Conservation (phyloP, 2,113 vertebrate species). For the Upupa epops region DNA sequence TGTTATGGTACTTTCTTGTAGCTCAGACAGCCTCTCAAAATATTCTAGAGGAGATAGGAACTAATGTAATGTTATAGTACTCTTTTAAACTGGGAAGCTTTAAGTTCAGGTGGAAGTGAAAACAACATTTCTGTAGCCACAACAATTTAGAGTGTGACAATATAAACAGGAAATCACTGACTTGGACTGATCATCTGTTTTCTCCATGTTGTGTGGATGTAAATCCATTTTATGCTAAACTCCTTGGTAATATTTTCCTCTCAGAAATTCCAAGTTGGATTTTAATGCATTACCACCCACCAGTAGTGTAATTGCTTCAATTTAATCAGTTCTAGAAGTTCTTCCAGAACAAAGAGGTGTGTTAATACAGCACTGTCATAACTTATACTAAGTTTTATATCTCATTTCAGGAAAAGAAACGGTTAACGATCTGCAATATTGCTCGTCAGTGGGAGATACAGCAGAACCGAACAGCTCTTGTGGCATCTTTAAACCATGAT, state of each 20-base stretch:
- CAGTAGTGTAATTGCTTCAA: neutral
- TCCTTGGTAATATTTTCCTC: neutral
- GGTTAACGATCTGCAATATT: conserved; percentile 89
- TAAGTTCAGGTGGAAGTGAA: neutral
- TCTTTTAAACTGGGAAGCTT: neutral
- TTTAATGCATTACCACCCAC: neutral
- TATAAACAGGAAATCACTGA: neutral
- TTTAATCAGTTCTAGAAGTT: neutral
- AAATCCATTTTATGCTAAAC: neutral
- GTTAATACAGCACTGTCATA: neutral
- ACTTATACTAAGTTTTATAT: neutral
- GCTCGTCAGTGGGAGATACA: conserved; percentile 92
- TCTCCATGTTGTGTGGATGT: neutral
- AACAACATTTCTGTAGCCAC: neutral
- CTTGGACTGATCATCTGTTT: neutral
- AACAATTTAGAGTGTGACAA: neutral
- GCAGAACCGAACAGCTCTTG: conserved; percentile 64
- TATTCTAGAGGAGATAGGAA: neutral
- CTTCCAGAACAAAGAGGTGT: neutral
- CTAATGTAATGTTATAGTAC: neutral
- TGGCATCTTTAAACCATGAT: conserved; percentile 75
- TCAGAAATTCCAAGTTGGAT: neutral
- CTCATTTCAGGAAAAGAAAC: conserved; percentile 88
- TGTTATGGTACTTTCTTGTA: neutral
- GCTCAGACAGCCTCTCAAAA: neutral